Evolutionary conservation across 1,140 invertebrate genomes (phyloP).

Genomic region (Wiebesia pumilae): DNA sequence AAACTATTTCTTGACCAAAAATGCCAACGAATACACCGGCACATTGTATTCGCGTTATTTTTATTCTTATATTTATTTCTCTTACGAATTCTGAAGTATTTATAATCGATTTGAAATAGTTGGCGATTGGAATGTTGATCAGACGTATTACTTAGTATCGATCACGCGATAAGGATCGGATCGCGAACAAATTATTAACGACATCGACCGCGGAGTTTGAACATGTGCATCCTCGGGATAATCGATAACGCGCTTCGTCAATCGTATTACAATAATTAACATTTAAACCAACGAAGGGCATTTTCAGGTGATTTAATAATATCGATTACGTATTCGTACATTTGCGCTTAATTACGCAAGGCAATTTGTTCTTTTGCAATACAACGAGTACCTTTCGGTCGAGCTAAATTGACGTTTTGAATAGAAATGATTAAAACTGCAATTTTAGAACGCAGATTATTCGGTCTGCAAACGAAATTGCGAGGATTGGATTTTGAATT

Average conservation of each 20-base stretch:
- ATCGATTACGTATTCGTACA: not conserved
- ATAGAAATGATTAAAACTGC: too few species aligned
- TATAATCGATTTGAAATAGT: not conserved
- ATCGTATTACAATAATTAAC: not conserved
- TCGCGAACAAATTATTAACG: not conserved
- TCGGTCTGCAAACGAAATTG: too few species aligned
- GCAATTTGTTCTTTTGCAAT: not conserved
- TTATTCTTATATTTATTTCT: not conserved
- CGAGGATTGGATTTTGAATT: too few species aligned
- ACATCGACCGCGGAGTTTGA: not conserved
- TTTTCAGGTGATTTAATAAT: not conserved
- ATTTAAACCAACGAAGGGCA: not conserved
- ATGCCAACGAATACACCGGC: too few species aligned
- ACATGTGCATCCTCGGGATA: slow-evolving; percentile 12
- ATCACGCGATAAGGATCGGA: not conserved
- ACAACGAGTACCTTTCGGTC: too few species aligned
- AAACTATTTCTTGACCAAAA: not conserved
- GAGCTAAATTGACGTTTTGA: too few species aligned
- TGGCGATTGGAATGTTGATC: slow-evolving; percentile 18
- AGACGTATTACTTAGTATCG: slow-evolving; percentile 1
- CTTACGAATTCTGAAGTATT: not conserved
- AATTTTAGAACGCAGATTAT: too few species aligned
- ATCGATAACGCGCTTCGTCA: not conserved
- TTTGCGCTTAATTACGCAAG: not conserved
- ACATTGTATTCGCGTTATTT: not conserved